Conservation (phyloP, 1,140 invertebrate genomes). For the Nasonia longicornis region DNA sequence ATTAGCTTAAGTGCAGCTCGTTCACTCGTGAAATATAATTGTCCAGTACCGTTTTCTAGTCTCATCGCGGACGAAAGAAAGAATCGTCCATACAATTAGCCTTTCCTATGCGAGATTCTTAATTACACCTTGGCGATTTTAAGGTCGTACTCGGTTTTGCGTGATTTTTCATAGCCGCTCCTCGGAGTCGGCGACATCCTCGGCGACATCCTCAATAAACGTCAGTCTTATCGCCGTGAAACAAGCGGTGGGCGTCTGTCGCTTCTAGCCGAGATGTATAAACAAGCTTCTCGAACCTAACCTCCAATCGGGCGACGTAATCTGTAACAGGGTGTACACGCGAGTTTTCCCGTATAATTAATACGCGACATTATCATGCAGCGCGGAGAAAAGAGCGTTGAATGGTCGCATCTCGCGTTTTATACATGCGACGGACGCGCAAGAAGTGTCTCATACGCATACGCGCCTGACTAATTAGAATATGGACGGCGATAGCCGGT, state of each 20-base stretch:
- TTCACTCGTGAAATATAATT: neutral
- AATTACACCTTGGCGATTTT: neutral
- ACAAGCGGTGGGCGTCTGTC: neutral
- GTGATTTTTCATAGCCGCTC: slow-evolving; percentile 7
- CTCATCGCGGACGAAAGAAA: neutral
- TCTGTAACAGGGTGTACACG: neutral
- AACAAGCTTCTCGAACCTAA: neutral
- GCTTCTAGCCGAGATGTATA: neutral
- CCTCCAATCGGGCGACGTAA: neutral
- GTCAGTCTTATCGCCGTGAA: slow-evolving; percentile 8
- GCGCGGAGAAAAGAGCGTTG: neutral
- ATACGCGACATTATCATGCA: neutral
- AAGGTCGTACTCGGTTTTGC: neutral
- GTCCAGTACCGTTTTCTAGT: neutral
- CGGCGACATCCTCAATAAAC: slow-evolving; percentile 19
- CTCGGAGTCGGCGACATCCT: neutral
- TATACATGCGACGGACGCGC: neutral
- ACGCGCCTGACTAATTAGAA: neutral
- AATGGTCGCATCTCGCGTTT: neutral
- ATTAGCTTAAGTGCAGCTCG: neutral
- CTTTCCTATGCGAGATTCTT: neutral
- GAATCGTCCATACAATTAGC: neutral
- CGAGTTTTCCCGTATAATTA: slow-evolving; percentile 12
- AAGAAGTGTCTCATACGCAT: neutral
- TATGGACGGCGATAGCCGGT: neutral